Percentiles rank a stretch among this genome's conserved stretches.
phyloP scores from a whole-genome alignment of 2,797 vertebrate genomes.

The Sebastiscus tertius region DNA sequence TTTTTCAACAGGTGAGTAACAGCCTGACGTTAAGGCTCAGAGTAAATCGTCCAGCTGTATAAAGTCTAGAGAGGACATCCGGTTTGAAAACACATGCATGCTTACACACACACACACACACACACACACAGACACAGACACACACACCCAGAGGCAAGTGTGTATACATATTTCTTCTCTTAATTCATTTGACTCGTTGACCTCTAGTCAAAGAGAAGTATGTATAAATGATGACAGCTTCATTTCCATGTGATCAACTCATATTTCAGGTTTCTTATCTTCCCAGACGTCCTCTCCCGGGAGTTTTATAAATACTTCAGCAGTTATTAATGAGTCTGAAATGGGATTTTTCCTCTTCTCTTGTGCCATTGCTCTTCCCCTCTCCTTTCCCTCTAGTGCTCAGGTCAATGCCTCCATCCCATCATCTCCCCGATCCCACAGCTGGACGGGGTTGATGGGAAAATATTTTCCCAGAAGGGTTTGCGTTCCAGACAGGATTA shows the following conservation, averaged over 20 bases:
- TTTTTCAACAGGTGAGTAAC: conserved; percentile 52
- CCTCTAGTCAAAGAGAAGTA: conserved; percentile 33
- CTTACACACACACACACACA: not conserved
- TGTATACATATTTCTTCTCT: conserved; percentile 41
- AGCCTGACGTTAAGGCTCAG: conserved; percentile 41
- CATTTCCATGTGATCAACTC: conserved; percentile 46
- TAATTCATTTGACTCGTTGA: conserved; percentile 56
- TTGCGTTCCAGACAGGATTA: conserved; percentile 68
- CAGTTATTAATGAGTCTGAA: conserved; percentile 62
- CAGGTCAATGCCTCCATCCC: conserved; percentile 22
- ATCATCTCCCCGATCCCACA: conserved; percentile 42
- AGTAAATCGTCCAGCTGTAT: conserved; percentile 65
- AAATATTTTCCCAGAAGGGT: conserved; percentile 43
- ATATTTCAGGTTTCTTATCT: conserved; percentile 62
- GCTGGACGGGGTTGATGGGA: conserved; percentile 53
- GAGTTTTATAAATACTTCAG: conserved; percentile 54
- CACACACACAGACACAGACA: not conserved
- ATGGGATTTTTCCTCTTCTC: conserved; percentile 13
- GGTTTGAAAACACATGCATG: conserved; percentile 8
- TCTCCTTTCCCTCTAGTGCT: conserved; percentile 5
- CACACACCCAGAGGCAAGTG: not conserved
- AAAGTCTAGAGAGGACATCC: conserved; percentile 61
- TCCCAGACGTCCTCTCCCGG: conserved; percentile 19
- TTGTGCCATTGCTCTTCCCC: conserved; percentile 15
- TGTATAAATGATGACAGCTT: conserved; percentile 41